phyloP scores from a whole-genome alignment of 2,113 vertebrate genomes.

The Otus sunia region DNA sequence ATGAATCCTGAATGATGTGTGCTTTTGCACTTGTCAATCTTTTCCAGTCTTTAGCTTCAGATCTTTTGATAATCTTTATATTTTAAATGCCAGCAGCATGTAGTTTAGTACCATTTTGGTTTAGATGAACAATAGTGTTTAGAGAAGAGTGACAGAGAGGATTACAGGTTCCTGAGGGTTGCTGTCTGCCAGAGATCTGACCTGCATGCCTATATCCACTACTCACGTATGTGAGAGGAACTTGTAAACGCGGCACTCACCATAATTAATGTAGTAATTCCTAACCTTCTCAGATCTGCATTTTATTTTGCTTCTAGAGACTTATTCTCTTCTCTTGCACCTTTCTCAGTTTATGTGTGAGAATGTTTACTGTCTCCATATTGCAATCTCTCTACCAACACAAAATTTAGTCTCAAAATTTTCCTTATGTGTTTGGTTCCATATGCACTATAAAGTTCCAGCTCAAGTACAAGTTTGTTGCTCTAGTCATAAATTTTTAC shows the following conservation, averaged over 20 bases:
- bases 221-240: background rate
- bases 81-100: conserved; percentile 25
- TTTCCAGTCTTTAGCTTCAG: conserved; percentile 2
- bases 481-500: background rate
- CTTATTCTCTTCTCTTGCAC: background rate
- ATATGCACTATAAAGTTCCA: background rate
- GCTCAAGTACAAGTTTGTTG: background rate
- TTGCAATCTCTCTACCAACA: background rate
- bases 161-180: background rate
- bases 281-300: background rate
- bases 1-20: conserved; percentile 19
- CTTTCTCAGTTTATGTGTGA: background rate
- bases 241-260: background rate
- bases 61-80: conserved; percentile 38
- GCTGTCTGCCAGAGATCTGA: background rate
- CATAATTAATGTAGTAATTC: background rate
- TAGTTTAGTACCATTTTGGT: background rate
- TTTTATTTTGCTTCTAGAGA: background rate
- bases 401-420: background rate
- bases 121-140: background rate
- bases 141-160: background rate
- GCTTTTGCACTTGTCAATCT: conserved; percentile 67
- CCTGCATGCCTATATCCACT: background rate
- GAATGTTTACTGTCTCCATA: background rate
- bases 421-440: background rate